These are phyloP conservation scores for Notarius lentiginosus DNA, from an alignment of 2,113 vertebrate species.

Conservation along the genomic window DNA sequence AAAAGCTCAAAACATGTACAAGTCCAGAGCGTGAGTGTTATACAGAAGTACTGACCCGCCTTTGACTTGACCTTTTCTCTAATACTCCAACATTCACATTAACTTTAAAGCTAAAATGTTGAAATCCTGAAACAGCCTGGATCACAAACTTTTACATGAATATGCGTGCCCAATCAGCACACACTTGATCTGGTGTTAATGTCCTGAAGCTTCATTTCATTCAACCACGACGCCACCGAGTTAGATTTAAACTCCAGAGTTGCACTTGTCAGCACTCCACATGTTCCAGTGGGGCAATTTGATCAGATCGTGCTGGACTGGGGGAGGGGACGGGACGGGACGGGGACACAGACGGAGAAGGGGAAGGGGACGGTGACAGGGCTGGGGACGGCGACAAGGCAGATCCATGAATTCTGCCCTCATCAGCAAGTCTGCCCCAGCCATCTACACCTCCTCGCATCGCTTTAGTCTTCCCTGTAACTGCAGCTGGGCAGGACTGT, in stretches of 20 bases:
- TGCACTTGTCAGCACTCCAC: constrained; percentile 60
- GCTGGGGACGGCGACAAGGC: neutral
- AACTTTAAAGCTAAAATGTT: neutral
- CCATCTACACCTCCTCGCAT: neutral
- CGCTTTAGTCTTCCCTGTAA: neutral
- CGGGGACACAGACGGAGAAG: neutral
- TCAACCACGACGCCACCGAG: neutral
- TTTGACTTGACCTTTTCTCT: neutral
- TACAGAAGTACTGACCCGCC: neutral
- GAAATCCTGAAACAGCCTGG: neutral
- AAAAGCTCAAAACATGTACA: neutral
- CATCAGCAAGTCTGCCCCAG: constrained; percentile 43
- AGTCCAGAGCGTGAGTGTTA: neutral
- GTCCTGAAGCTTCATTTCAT: constrained; percentile 8
- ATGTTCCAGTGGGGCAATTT: constrained; percentile 57
- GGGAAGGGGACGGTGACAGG: neutral
- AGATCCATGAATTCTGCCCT: constrained; percentile 47
- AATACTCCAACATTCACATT: neutral
- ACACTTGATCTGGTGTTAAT: neutral
- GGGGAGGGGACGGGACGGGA: constrained; percentile 5
- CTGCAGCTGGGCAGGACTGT: neutral
- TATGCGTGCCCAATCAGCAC: neutral
- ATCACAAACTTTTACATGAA: neutral
- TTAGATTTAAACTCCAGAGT: constrained; percentile 38
- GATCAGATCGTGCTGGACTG: constrained; percentile 47